Evolutionary conservation across 1,140 invertebrate species (phyloP).

Genomic region (Diprion similis): DNA sequence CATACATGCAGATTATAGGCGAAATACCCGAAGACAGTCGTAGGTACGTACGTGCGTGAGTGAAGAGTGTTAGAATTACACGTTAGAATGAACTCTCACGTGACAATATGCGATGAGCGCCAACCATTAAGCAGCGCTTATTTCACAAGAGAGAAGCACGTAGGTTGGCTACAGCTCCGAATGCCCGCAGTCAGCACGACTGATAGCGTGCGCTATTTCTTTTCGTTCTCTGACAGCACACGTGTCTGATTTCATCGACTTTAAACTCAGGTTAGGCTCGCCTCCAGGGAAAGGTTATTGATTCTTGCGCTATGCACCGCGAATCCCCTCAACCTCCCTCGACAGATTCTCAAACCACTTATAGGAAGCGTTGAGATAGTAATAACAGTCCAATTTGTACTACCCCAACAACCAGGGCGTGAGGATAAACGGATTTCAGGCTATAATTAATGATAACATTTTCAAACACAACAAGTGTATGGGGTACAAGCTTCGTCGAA

Average conservation of each 20-base stretch:
- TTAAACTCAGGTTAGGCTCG: neutral
- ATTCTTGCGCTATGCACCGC: neutral
- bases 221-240: neutral
- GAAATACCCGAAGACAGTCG: no score
- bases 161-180: neutral
- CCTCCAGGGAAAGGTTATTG: neutral
- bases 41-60: neutral
- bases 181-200: neutral
- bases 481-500: no score
- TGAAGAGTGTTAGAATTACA: neutral
- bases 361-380: neutral
- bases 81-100: neutral
- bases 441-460: no score
- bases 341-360: neutral
- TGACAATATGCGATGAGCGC: neutral
- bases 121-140: neutral
- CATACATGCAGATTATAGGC: no score
- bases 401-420: neutral
- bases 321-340: neutral
- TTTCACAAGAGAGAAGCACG: slow-evolving; percentile 1
- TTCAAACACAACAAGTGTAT: no score
- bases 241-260: neutral
- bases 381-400: neutral
- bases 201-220: slow-evolving; percentile 5
- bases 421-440: no score